Base-by-base conservation (phyloP, 2,888 invertebrate genomes). In the Dolomedes plantarius region DNA sequence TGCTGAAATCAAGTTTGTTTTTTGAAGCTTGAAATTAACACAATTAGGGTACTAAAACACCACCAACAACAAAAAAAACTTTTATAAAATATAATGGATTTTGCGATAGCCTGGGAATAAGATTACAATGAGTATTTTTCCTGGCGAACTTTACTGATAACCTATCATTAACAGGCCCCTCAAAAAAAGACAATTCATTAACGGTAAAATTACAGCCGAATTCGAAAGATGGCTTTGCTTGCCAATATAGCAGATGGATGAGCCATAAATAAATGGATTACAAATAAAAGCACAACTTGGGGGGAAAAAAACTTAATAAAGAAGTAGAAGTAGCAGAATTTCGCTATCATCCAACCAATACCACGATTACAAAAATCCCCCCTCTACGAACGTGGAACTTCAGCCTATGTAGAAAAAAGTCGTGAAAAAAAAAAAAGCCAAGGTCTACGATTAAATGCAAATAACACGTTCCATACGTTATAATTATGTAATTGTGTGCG, bases 401-500 rank as follows among this genome's bases (percentile, higher is more conserved):
- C 19, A 56, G 5, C 3, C 39, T 28, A 71, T 41, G n/a, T 50
- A n/a, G 29, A 56, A 56, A 72, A 50, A 31, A 72, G n/a, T 16
- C 9, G n/a, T 13, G 50, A 32, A 16, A 31, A 67, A 36, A 72
- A 56, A 67, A 36, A 72, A 56, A 72, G 67, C 36, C 83, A 85
- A 68, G 71, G 82, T 76, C 76, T 77, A 56, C 83, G 77, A 85
- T 85, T 85, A 85, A 85, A 85, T 85, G 83, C 83, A 85, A 85
- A 85, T 85, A 85, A 77, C 83, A 85, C 77, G 83, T 85, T 85
- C 41, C 46, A 67, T 31, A 85, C 77, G 77, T 77, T 73, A 77
- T 85, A 85, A 85, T 85, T 85, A 85, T 85, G 83, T 85, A 85
- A 85, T 85, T 85, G 83, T 85, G 77, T 78, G 67, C 83, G 83